Conservation (phyloP, 2,888 invertebrate species). For the Celastrina argiolus region DNA sequence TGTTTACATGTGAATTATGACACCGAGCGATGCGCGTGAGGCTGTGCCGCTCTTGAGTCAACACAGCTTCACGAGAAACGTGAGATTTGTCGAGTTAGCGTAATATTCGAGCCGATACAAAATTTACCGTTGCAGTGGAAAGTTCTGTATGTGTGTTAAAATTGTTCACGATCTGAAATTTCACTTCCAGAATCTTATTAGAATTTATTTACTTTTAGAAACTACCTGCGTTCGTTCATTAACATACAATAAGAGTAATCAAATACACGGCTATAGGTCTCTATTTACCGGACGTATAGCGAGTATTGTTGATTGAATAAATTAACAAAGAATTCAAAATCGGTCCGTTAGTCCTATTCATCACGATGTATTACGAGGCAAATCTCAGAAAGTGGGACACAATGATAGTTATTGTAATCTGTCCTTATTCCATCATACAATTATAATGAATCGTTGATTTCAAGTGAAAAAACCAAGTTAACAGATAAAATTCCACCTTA, state of each 20-base stretch:
- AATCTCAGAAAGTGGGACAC: constrained; percentile 14
- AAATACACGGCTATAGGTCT: not conserved
- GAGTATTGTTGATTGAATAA: constrained; percentile 19
- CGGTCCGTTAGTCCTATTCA: constrained; percentile 13
- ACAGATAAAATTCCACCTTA: not conserved
- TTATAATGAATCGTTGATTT: not conserved
- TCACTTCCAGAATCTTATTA: constrained; percentile 56
- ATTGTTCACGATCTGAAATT: constrained; percentile 48
- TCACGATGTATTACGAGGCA: not conserved
- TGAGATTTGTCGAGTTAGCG: constrained; percentile 42
- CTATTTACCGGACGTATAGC: not conserved
- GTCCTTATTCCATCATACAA: constrained; percentile 8
- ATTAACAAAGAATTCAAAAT: constrained; percentile 21
- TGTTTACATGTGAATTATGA: constrained; percentile 72
- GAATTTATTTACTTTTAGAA: constrained; percentile 42
- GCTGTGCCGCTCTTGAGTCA: constrained; percentile 35
- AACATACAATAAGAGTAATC: constrained; percentile 23
- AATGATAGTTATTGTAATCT: not conserved
- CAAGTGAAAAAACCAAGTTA: not conserved
- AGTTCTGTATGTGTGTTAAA: constrained; percentile 48
- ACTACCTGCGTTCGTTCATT: constrained; percentile 20
- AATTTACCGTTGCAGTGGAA: constrained; percentile 67
- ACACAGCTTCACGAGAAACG: constrained; percentile 46
- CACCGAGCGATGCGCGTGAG: constrained; percentile 46
- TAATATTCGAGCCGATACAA: constrained; percentile 43